phyloP scores from a whole-genome alignment of 2,797 vertebrate species.

The Telmatherina bonti region DNA sequence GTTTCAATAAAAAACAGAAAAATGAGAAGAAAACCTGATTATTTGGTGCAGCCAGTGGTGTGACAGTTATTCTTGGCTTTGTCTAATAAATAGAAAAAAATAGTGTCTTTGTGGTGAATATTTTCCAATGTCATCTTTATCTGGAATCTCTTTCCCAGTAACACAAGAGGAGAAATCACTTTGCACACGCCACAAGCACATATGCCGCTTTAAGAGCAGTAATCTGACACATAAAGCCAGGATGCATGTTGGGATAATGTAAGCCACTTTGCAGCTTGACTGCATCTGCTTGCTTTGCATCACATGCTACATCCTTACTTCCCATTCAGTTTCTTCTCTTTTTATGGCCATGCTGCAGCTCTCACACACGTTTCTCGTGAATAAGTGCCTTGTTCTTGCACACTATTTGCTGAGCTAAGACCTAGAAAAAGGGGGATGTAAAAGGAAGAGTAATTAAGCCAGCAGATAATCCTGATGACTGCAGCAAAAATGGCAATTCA shows the following conservation, averaged over 20 bases:
- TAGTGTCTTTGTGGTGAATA: background rate
- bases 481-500: constrained; percentile 76
- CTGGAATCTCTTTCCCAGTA: background rate
- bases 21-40: no score
- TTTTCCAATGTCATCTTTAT: background rate
- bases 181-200: background rate
- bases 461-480: constrained; percentile 75
- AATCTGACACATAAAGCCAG: background rate
- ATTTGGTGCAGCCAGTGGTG: no score
- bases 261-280: background rate
- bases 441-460: constrained; percentile 73
- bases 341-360: constrained; percentile 14
- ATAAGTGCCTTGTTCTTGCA: constrained; percentile 42
- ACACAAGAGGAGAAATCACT: background rate
- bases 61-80: background rate
- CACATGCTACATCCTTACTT: background rate
- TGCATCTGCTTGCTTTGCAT: constrained; percentile 1
- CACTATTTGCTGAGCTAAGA: constrained; percentile 69
- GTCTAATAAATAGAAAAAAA: background rate
- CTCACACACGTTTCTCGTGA: constrained; percentile 37
- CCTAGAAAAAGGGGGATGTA: constrained; percentile 50
- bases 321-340: constrained; percentile 1
- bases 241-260: background rate
- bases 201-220: background rate
- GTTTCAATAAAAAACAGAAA: no score